These are phyloP conservation scores for Anoplolepis gracilipes DNA, from an alignment of 1,140 invertebrate species.

Conservation along the genomic window DNA sequence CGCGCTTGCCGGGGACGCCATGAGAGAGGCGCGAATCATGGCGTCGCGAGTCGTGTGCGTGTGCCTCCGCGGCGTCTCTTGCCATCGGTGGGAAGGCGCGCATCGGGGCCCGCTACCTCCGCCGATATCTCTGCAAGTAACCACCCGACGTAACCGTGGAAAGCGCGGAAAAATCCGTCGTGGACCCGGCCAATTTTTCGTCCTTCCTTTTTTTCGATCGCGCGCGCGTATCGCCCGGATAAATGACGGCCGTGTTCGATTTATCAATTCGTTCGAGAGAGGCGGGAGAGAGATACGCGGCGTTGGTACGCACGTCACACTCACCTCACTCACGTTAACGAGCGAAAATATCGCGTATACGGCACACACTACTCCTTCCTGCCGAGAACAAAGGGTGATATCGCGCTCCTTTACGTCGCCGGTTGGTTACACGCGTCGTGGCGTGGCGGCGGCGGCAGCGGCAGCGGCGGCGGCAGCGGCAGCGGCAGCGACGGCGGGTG, in stretches of 20 bases:
- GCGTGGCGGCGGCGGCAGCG: conserved; percentile 18
- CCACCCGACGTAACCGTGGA: not conserved
- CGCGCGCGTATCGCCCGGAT: conserved; percentile 28
- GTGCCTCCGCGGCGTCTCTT: conserved; percentile 6
- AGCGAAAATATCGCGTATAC: not conserved
- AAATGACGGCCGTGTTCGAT: not conserved
- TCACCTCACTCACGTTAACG: conserved; percentile 19
- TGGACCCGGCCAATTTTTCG: not conserved
- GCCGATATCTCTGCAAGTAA: conserved; percentile 52
- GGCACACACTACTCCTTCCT: not conserved
- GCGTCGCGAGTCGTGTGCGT: conserved; percentile 19
- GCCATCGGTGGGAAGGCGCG: not conserved
- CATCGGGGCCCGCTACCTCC: not conserved
- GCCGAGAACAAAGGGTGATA: conserved; percentile 49
- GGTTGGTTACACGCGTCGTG: conserved; percentile 46
- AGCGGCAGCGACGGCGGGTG: too few species aligned
- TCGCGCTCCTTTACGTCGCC: conserved; percentile 13
- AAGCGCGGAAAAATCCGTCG: conserved; percentile 1
- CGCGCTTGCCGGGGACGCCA: conserved; percentile 27
- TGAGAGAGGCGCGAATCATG: conserved; percentile 52
- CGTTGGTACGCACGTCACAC: conserved; percentile 13
- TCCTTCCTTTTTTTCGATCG: not conserved
- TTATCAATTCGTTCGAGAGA: not conserved
- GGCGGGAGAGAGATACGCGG: not conserved
- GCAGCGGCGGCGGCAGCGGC: too few species aligned